Percentiles rank a stretch among this genome's conserved stretches.
phyloP scores from a whole-genome alignment of 2,113 vertebrate genomes.

The Pheucticus melanocephalus region DNA sequence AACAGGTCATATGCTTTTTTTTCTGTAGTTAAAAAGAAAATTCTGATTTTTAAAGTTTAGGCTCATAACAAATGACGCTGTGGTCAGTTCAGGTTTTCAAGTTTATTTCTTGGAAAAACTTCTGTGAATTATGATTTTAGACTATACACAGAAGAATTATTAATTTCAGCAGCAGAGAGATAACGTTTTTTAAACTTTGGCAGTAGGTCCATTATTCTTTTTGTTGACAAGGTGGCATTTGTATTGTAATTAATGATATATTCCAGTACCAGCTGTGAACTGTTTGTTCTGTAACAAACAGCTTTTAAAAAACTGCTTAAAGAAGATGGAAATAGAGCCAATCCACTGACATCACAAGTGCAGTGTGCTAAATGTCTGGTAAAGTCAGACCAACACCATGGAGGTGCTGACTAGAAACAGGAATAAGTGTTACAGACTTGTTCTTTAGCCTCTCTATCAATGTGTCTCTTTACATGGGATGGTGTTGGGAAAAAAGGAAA shows the following conservation, averaged over 20 bases:
- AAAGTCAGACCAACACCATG: not conserved
- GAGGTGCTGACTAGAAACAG: not conserved
- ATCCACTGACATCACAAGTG: not conserved
- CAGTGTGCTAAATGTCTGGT: not conserved
- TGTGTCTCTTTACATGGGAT: not conserved
- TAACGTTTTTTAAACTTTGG: not conserved
- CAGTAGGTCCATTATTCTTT: not conserved
- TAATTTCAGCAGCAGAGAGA: not conserved
- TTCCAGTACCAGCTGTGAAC: not conserved
- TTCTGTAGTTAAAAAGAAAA: not conserved
- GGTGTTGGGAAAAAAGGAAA: not conserved
- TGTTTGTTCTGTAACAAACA: not conserved
- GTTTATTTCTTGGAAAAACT: not conserved
- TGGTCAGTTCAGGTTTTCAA: not conserved
- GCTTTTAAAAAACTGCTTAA: not conserved
- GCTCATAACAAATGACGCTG: not conserved
- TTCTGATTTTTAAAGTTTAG: not conserved
- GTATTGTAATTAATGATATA: not conserved
- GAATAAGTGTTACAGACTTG: not conserved
- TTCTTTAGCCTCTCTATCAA: not conserved
- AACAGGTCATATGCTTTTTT: slow-evolving; percentile 80
- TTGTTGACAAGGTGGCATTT: not conserved
- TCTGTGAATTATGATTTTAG: not conserved
- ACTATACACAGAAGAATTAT: not conserved
- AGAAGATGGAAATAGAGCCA: not conserved